A percentile compares a stretch with the other conserved stretches of the same genome.
phyloP scores from a whole-genome alignment of 2,888 invertebrate species.

The Timema podura region DNA sequence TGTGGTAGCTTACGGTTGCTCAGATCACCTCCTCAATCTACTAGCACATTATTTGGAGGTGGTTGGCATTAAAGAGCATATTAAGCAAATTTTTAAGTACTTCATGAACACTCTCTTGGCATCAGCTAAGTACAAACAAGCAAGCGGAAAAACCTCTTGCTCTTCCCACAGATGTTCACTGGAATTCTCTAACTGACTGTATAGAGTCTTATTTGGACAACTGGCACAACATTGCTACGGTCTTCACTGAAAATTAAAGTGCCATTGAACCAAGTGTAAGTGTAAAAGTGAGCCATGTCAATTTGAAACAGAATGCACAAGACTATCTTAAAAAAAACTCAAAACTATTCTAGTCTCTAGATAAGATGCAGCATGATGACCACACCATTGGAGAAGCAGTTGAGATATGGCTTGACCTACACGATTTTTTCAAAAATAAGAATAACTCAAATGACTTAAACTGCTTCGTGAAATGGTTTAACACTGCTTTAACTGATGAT shows the following conservation, averaged over 20 bases:
- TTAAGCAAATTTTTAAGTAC: conserved; percentile 17
- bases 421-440: neutral
- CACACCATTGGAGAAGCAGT: neutral
- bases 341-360: neutral
- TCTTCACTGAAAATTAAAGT: conserved; percentile 15
- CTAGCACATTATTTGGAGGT: conserved; percentile 13
- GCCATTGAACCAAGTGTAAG: conserved; percentile 5
- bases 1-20: conserved; percentile 5
- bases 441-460: neutral
- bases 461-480: neutral
- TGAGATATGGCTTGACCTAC: neutral
- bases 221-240: conserved; percentile 11
- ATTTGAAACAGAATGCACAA: conserved; percentile 15
- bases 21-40: conserved; percentile 15
- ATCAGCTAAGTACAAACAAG: conserved; percentile 13
- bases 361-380: neutral
- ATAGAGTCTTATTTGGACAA: conserved; percentile 13
- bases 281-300: conserved; percentile 10
- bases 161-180: neutral
- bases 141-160: conserved; percentile 11
- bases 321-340: conserved; percentile 3
- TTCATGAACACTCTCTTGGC: conserved; percentile 18
- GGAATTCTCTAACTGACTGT: neutral
- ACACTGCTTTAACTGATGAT: neutral
- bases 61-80: conserved; percentile 14